These are phyloP conservation scores for Oenanthe melanoleuca DNA, from an alignment of 2,113 vertebrate species.

Conservation along the genomic window DNA sequence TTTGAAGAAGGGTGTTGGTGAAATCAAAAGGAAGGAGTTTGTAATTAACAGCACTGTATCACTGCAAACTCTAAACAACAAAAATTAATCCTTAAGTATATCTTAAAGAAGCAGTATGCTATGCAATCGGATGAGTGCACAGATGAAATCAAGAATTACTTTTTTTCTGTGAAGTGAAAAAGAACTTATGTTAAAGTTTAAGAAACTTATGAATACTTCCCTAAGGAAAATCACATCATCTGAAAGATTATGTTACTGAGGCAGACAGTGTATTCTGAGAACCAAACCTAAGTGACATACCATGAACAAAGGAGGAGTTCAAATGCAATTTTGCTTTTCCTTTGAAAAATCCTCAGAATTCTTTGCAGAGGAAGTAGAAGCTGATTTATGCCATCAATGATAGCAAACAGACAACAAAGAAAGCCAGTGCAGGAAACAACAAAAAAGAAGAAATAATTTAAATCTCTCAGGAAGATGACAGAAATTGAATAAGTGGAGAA, in stretches of 20 bases:
- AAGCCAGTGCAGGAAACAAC: slow-evolving; percentile 40
- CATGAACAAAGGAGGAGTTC: slow-evolving; percentile 39
- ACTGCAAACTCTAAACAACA: neutral
- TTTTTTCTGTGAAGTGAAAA: neutral
- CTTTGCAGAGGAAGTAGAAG: slow-evolving; percentile 44
- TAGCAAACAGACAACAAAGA: slow-evolving; percentile 43
- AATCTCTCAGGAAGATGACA: neutral
- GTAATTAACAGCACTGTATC: neutral
- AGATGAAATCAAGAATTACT: neutral
- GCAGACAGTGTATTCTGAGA: neutral
- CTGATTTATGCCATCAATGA: slow-evolving; percentile 43
- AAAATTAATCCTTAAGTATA: neutral
- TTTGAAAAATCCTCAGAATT: slow-evolving; percentile 55
- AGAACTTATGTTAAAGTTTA: neutral
- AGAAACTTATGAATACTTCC: neutral
- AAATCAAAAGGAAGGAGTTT: neutral
- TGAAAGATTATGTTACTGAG: neutral
- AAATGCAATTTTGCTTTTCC: slow-evolving; percentile 50
- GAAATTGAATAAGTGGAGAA: slow-evolving; percentile 5
- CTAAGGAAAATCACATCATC: neutral
- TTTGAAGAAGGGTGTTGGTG: neutral
- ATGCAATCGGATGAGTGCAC: neutral
- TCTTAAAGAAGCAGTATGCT: neutral
- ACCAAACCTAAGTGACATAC: slow-evolving; percentile 32
- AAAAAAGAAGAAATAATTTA: slow-evolving; percentile 31